Evolutionary conservation across 2,888 invertebrate species (phyloP), one percentile per base, ranked within the genome.

Genomic region (Chydorus sphaericus): DNA sequence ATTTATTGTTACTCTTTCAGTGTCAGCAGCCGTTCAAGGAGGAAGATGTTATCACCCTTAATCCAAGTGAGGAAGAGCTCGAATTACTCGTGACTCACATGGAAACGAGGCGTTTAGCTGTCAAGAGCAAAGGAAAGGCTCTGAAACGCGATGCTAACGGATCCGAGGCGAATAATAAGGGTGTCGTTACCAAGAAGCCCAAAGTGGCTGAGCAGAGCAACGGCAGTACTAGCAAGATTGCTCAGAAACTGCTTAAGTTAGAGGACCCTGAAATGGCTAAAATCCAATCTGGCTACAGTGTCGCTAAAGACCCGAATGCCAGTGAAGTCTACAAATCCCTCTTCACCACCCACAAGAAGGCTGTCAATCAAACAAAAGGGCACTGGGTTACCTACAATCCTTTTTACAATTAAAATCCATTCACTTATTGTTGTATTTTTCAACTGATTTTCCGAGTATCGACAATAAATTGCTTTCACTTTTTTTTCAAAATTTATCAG

Each of bases 381-480:
- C 94, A 97, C 69, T 98, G 97, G 98, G 83, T 97, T 56, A 97
- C 97, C 0, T 94, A 91, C 66, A 97, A 97, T 76, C 97, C 97
- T 52, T 89, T 89, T 70, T 90, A 89, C 69, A 89, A 89, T 29
- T 57, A 55, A 55, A 52, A 20, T 39, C 6, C 23, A 2, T 18
- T 33, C 20, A 8, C 14, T 37, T 10, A 4, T 11, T 16, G 8
- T 26, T 1, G 28, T 23, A 8, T 23, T 11, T 23, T 33, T 33
- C 33, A 14, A 33, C n/a, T n/a, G n/a, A n/a, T n/a, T n/a, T n/a
- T n/a, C n/a, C n/a, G n/a, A n/a, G n/a, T n/a, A n/a, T n/a, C n/a
- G n/a, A n/a, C n/a, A 33, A 33, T 33, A 33, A 33, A 44, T 10
- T 44, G 26, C 2, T 26, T 28, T 26, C 4, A 26, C 23, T 44